phyloP scores from a whole-genome alignment of 2,888 invertebrate species.

The Melanotus villosus region DNA sequence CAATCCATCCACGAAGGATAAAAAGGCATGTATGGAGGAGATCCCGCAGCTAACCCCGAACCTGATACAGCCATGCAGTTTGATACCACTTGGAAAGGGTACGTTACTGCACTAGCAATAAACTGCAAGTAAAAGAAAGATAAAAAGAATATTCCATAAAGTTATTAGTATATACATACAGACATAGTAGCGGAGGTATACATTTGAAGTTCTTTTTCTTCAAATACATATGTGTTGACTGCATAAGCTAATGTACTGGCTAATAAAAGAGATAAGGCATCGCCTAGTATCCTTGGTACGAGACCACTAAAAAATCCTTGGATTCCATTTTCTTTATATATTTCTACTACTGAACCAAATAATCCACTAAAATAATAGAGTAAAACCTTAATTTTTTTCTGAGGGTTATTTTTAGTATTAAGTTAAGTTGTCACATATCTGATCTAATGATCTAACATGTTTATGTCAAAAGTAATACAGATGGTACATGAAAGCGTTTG shows the following conservation, averaged over 20 bases:
- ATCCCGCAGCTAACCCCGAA: conserved; percentile 84
- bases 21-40: conserved; percentile 87
- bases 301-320: conserved; percentile 91
- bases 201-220: conserved; percentile 76
- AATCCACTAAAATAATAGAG: conserved; percentile 72
- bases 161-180: conserved; percentile 66
- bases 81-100: conserved; percentile 92
- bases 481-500: no score
- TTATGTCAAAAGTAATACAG: no score
- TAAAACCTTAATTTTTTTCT: background rate
- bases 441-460: no score
- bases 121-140: conserved; percentile 78
- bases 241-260: conserved; percentile 83
- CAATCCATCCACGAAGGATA: conserved; percentile 88
- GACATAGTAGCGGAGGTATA: conserved; percentile 73
- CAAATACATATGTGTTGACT: conserved; percentile 85
- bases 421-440: no score
- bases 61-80: conserved; percentile 92
- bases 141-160: no score
- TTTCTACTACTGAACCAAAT: conserved; percentile 81
- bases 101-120: conserved; percentile 87
- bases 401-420: no score
- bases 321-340: conserved; percentile 90
- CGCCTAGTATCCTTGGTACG: conserved; percentile 88
- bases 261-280: conserved; percentile 84